phyloP scores from a whole-genome alignment of 2,888 invertebrate species.

The Drosophila colorata region DNA sequence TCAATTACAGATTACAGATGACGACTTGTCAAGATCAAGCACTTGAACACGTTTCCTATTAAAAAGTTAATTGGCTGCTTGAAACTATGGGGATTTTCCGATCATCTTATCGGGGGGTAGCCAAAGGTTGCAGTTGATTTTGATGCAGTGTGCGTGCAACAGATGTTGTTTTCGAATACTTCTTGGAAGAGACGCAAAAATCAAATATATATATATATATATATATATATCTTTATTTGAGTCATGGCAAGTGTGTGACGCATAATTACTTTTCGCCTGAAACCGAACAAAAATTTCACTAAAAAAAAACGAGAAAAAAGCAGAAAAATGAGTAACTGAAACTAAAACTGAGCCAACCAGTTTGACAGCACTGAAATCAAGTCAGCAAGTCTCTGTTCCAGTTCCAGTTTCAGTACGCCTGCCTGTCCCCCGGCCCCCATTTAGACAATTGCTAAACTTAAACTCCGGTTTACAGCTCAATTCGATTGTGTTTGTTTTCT shows the following conservation, averaged over 20 bases:
- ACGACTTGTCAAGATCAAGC: constrained; percentile 10
- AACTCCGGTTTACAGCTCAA: constrained; percentile 56
- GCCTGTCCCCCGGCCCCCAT: constrained; percentile 5
- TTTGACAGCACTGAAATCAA: constrained; percentile 41
- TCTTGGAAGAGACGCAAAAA: background rate
- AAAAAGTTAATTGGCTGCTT: constrained; percentile 4
- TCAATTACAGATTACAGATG: constrained; percentile 1
- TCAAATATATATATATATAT: background rate
- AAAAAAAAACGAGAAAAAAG: constrained; percentile 6
- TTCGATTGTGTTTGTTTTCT: constrained; percentile 24
- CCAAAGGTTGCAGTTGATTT: no score
- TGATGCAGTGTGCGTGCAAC: no score
- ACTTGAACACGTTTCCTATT: constrained; percentile 8
- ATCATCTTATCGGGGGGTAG: no score
- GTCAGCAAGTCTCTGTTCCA: constrained; percentile 48
- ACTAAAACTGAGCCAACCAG: constrained; percentile 46
- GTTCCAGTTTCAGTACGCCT: constrained; percentile 23
- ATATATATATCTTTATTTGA: constrained; percentile 19
- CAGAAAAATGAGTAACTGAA: constrained; percentile 25
- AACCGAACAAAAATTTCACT: constrained; percentile 53
- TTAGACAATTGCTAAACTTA: constrained; percentile 31
- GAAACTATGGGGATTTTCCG: constrained; percentile 2
- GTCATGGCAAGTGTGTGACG: constrained; percentile 34
- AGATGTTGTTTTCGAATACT: constrained; percentile 1
- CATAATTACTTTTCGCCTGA: constrained; percentile 41